Base-by-base conservation (phyloP, 2,113 vertebrate species). In the Oenanthe oenanthe region DNA sequence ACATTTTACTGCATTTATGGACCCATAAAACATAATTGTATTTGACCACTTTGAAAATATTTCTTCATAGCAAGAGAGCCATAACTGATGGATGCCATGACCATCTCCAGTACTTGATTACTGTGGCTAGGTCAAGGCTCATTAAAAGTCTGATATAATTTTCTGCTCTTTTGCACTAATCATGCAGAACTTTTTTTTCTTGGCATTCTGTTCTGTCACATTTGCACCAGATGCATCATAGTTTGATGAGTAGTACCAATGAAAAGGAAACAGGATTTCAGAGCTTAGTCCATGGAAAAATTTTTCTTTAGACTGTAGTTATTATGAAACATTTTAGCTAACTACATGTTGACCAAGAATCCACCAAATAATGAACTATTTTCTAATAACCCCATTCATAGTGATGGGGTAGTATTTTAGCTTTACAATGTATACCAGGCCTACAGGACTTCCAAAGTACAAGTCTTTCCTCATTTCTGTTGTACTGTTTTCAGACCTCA, bases 81-180 rank as follows among this genome's bases (percentile, higher is more conserved):
- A 76, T 57, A 62, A 73, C 43, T 50, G 91, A 68, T 68, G 65
- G 60, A 81, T 90, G 51, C 60, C 93, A 68, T 40, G 26, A 74
- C 38, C 48, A 90, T 34, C 28, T 88, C 21, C 25, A 92, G 42
- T 29, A 83, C 18, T 87, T 94, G 25, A 68, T 93, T 85, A 70
- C 0, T 9, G 47, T n/a, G 50, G 68, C 5, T 81, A 67, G 67
- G 50, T 91, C 74, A 94, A 87, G 80, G 73, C 42, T 95, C 31
- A 74, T 89, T 87, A 83, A 56, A 50, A 93, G 42, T 77, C 65
- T 85, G 34, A 88, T 83, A 79, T 18, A 91, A 89, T 95, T 96
- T 96, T 68, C 65, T 58, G 83, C 43, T 36, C 47, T 68, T 94
- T 80, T 94, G 70, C 85, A 83, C 70, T 88, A 84, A 42, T 54